Percentiles rank a stretch among this genome's conserved stretches.
Evolutionary conservation across 1,140 invertebrate species (phyloP).

Genomic region (Nomia melanderi): DNA sequence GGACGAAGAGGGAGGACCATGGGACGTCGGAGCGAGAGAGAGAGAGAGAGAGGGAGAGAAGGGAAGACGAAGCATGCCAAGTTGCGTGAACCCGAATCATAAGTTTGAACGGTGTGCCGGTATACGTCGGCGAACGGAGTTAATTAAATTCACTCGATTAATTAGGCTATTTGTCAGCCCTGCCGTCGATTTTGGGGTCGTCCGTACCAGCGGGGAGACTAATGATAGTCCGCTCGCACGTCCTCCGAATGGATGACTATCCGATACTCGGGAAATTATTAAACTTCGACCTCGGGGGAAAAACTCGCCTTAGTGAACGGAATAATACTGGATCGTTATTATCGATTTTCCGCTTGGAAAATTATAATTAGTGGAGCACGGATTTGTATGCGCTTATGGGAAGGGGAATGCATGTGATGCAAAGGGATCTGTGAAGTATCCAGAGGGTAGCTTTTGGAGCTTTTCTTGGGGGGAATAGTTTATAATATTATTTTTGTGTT

Average conservation of each 20-base stretch:
- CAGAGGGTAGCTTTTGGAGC: too few species aligned
- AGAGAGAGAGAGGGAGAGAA: neutral
- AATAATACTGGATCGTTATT: too few species aligned
- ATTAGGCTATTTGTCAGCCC: slow-evolving; percentile 75
- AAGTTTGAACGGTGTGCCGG: slow-evolving; percentile 64
- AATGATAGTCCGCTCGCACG: neutral
- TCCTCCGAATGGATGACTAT: slow-evolving; percentile 8
- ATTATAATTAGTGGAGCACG: too few species aligned
- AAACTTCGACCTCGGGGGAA: neutral
- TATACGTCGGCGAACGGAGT: slow-evolving; percentile 50
- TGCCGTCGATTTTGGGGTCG: slow-evolving; percentile 65
- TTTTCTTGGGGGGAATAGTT: too few species aligned
- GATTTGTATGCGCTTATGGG: too few species aligned
- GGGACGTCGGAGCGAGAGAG: neutral
- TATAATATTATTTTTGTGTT: too few species aligned
- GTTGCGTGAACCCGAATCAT: slow-evolving; percentile 75
- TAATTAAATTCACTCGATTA: slow-evolving; percentile 77
- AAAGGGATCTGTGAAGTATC: too few species aligned
- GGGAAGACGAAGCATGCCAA: slow-evolving; percentile 67
- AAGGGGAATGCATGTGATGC: too few species aligned
- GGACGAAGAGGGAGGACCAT: neutral
- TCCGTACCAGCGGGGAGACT: slow-evolving; percentile 24
- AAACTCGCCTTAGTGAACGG: too few species aligned
- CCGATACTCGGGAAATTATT: neutral
- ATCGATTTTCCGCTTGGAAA: too few species aligned